Evolutionary conservation across 1,140 invertebrate species (phyloP).

Genomic region (Nasonia longicornis): DNA sequence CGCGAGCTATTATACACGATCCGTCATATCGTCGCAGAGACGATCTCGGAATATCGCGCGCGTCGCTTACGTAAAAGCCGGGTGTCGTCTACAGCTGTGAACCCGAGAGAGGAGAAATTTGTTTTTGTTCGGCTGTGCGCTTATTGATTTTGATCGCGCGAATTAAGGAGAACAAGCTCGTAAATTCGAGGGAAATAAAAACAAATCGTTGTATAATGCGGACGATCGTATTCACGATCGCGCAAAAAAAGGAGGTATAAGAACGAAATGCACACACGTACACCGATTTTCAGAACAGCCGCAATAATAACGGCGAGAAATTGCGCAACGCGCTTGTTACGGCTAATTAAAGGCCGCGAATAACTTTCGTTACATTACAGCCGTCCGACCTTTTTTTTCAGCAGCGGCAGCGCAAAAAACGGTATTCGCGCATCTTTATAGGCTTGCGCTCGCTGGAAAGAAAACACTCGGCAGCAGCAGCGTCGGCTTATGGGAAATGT

Average conservation of each 20-base stretch:
- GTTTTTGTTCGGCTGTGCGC: neutral
- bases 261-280: neutral
- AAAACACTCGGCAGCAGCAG: neutral
- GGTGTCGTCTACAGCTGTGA: neutral
- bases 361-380: neutral
- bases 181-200: neutral
- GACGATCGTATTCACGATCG: neutral
- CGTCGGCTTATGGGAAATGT: constrained; percentile 55
- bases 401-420: neutral
- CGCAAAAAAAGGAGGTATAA: neutral
- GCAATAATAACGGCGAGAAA: neutral
- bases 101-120: neutral
- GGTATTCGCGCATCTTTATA: constrained; percentile 15
- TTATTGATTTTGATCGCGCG: neutral
- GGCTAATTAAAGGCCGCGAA: constrained; percentile 1
- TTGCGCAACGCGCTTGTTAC: neutral
- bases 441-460: neutral
- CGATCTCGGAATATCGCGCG: neutral
- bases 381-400: neutral
- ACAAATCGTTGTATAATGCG: neutral
- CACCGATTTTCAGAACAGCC: neutral
- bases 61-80: neutral
- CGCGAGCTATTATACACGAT: neutral
- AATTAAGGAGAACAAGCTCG: neutral
- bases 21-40: neutral